Conservation (phyloP, 2,113 vertebrate genomes). For the Onychostoma macrolepis region DNA sequence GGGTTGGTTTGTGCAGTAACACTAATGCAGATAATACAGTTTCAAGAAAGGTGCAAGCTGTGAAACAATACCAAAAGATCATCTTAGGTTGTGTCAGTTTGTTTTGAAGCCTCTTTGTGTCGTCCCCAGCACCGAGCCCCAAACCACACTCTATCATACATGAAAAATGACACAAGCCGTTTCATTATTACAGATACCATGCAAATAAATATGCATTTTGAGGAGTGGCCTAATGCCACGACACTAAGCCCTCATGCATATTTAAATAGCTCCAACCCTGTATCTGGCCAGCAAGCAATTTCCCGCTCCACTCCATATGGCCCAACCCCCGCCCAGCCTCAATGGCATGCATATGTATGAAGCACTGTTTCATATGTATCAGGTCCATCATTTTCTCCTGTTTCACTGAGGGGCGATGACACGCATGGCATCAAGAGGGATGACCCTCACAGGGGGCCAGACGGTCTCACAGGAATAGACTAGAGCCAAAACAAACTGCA, state of each 20-base stretch:
- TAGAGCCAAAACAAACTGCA: constrained; percentile 37
- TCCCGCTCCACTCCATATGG: constrained; percentile 73
- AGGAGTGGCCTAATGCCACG: constrained; percentile 97
- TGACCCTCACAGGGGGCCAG: constrained; percentile 68
- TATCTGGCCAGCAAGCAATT: constrained; percentile 89
- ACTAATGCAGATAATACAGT: not conserved
- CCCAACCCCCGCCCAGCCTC: constrained; percentile 70
- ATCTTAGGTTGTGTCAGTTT: not conserved
- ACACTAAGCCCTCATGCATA: constrained; percentile 97
- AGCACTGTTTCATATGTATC: constrained; percentile 80
- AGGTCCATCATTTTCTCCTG: constrained; percentile 74
- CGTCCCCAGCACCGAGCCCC: not conserved
- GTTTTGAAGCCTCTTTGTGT: not conserved
- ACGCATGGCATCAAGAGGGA: constrained; percentile 88
- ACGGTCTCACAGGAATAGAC: constrained; percentile 38
- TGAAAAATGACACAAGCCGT: constrained; percentile 21
- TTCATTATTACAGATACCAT: constrained; percentile 23
- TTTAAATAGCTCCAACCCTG: constrained; percentile 90
- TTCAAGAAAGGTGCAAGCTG: not conserved
- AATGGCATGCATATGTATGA: constrained; percentile 80
- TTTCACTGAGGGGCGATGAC: constrained; percentile 85
- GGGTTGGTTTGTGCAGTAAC: not conserved
- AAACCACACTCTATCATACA: not conserved
- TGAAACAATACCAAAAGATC: not conserved
- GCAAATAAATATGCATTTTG: constrained; percentile 70